A percentile compares a stretch with the other conserved stretches of the same genome.
phyloP scores from a whole-genome alignment of 2,888 invertebrate genomes.

The Andrena minutula region DNA sequence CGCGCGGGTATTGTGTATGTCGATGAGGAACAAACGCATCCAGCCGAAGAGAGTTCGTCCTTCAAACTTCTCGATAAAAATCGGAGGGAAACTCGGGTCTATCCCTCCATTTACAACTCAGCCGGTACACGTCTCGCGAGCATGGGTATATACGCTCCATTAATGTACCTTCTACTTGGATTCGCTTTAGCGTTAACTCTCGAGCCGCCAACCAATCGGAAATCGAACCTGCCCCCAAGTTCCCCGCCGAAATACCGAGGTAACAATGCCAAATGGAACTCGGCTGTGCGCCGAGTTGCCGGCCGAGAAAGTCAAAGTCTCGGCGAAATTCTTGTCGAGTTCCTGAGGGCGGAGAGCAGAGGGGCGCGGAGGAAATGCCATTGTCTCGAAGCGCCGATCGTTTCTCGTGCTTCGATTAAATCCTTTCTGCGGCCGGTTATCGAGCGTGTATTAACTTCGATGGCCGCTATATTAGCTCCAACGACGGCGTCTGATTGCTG shows the following conservation, averaged over 20 bases:
- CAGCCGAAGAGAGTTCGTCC: conserved; percentile 30
- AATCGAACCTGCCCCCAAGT: conserved; percentile 37
- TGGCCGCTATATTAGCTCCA: conserved; percentile 3
- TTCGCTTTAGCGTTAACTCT: conserved; percentile 43
- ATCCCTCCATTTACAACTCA: conserved; percentile 38
- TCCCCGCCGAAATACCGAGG: conserved; percentile 17
- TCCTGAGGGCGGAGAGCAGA: not conserved
- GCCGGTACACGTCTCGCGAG: not conserved
- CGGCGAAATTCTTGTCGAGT: conserved; percentile 39
- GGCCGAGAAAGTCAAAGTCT: conserved; percentile 31
- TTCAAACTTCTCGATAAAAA: conserved; percentile 42
- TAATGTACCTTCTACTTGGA: conserved; percentile 42
- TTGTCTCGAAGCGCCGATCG: conserved; percentile 8
- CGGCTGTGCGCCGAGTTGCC: not conserved
- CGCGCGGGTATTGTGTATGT: not conserved
- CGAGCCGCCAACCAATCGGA: conserved; percentile 38
- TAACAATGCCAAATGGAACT: conserved; percentile 36
- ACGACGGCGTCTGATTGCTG: conserved; percentile 31
- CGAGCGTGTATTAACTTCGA: conserved; percentile 23
- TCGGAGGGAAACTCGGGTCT: conserved; percentile 4
- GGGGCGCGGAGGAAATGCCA: not conserved
- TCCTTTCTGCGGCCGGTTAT: conserved; percentile 20
- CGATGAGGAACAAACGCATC: conserved; percentile 25
- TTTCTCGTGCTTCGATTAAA: conserved; percentile 27
- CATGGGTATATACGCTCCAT: conserved; percentile 44